These are phyloP conservation scores for Lophotis ruficrista DNA, from an alignment of 2,113 vertebrate genomes.

Conservation along the genomic window DNA sequence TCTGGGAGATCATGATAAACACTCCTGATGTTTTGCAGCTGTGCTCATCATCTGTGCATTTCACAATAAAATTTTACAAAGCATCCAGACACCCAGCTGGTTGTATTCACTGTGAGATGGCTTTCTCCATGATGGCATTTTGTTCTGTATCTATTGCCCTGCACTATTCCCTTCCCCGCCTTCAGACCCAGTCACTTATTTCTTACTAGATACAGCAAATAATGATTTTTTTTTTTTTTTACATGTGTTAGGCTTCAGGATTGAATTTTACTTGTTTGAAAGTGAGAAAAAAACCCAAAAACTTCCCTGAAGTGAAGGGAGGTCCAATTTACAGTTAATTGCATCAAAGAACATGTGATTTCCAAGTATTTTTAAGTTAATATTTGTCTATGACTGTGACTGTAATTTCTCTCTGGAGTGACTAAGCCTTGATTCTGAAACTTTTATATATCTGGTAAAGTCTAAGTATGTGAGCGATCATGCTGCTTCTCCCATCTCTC, in stretches of 20 bases:
- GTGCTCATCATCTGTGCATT: conserved; percentile 84
- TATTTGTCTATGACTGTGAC: not conserved
- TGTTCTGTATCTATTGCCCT: not conserved
- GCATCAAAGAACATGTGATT: not conserved
- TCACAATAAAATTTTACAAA: conserved; percentile 89
- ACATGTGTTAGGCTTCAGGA: not conserved
- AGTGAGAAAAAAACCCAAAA: not conserved
- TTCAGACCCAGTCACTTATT: not conserved
- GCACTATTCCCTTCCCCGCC: not conserved
- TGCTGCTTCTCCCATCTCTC: not conserved
- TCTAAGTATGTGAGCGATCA: rapidly evolving
- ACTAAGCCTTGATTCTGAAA: not conserved
- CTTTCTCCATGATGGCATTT: conserved; percentile 40
- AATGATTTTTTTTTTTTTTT: not conserved
- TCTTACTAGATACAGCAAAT: not conserved
- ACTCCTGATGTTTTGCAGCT: conserved; percentile 81
- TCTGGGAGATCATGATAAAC: conserved; percentile 73
- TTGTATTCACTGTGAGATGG: conserved; percentile 76
- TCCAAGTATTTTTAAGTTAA: not conserved
- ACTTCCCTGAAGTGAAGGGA: not conserved
- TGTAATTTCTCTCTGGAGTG: not conserved
- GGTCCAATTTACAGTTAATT: not conserved
- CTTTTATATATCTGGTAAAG: not conserved
- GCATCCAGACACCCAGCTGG: conserved; percentile 83
- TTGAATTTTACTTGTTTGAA: not conserved